Evolutionary conservation across 2,888 invertebrate species (phyloP), one percentile per base, ranked within the genome.

Genomic region (Baccha elongata): DNA sequence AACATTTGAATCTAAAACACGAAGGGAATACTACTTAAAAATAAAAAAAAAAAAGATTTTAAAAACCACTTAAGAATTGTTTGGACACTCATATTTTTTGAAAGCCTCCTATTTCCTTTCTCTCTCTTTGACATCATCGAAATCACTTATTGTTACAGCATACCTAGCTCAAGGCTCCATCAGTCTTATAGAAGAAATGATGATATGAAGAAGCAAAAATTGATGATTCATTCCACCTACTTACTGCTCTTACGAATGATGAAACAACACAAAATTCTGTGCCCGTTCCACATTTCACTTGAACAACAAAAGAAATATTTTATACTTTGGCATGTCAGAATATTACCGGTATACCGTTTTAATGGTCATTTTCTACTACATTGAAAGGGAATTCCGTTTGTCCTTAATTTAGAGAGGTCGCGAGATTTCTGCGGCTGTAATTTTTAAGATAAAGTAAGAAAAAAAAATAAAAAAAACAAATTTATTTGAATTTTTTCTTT

Each of bases 21-120:
- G 8, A 55, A 13, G 19, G 29, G 35, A 10, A 13, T 6, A 13
- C 37, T 21, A 55, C 55, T 58, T 58, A 40, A 44, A 17, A 15
- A 13, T 11, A 6, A 37, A n/a, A 37, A 53, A 53, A 42, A 52
- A 53, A 29, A 29, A 17, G 35, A 58, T 32, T 58, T 40, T 40
- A 26, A 58, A 15, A 40, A 58, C 55, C 55, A 58, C 55, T 58
- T 58, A 58, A 58, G 17, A 23, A 7, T 21, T 37, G 21, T 23
- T 58, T 58, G 37, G 55, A 58, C 55, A 40, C 40, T 40, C 55
- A 58, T 58, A 58, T 58, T 58, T 58, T 58, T 58, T 58, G 55
- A 58, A 58, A 58, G 55, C 40, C 55, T 58, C 55, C 40, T 40
- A 3, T 37, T 11, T 11, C 15, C 10, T 37, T 10, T 10, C 40